Percentiles rank a stretch among this genome's conserved stretches.
These are phyloP conservation scores for Epinephelus awoara DNA, from an alignment of 2,797 vertebrate species.

Conservation along the genomic window DNA sequence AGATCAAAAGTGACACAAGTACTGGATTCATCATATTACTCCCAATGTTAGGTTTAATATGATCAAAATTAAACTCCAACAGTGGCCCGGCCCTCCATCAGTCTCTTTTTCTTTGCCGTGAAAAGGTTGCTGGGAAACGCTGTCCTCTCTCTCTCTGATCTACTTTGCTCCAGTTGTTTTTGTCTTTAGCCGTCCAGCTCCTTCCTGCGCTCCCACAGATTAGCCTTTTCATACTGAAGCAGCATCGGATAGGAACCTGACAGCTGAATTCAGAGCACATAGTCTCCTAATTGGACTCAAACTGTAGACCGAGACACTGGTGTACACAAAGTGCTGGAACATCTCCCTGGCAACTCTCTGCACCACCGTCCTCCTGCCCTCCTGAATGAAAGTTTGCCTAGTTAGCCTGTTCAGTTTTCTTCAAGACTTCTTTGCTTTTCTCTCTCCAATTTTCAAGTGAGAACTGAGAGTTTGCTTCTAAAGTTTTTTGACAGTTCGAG, in stretches of 20 bases:
- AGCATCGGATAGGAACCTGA: conserved; percentile 41
- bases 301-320: conserved; percentile 53
- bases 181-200: conserved; percentile 32
- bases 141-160: conserved; percentile 7
- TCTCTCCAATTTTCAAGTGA: not conserved
- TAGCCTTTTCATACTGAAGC: conserved; percentile 63
- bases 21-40: not conserved
- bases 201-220: conserved; percentile 50
- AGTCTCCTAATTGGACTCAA: conserved; percentile 74
- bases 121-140: conserved; percentile 47
- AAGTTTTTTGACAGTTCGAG: conserved; percentile 5
- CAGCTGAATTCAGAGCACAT: conserved; percentile 64
- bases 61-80: not conserved
- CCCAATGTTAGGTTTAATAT: not conserved
- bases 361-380: conserved; percentile 21
- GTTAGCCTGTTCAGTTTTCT: conserved; percentile 9
- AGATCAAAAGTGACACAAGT: not conserved
- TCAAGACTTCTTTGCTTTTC: not conserved
- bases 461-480: not conserved
- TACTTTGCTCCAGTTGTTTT: conserved; percentile 34
- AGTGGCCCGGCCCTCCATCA: not conserved
- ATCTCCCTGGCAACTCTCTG: conserved; percentile 61
- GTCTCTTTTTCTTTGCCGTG: not conserved
- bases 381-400: conserved; percentile 30
- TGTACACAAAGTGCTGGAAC: conserved; percentile 40